Evolutionary conservation across 92 coral and sea anemone genomes (phyloP), one percentile per base, ranked within the genome.

Genomic region (Pocillopora meandrina): DNA sequence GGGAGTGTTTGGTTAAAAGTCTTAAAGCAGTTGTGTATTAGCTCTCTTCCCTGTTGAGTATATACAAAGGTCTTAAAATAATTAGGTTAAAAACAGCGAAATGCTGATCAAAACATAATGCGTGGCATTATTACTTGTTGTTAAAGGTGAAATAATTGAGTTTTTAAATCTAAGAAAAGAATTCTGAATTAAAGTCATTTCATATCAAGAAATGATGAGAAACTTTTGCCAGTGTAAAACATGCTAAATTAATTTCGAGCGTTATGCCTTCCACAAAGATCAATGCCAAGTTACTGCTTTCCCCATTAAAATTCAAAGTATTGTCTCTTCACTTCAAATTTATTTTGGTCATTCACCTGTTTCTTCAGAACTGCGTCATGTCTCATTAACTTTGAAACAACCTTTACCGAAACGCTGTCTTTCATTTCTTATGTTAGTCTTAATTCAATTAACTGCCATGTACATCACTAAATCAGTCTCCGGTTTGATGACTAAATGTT

Each of bases 381-480:
- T 47, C 19, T 77, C 68, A 19, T 77, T 26, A 77, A 64, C 58
- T 77, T 77, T 19, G 52, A 77, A 42, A 19, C 12, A 76, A 76
- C 12, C 31, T 23, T 34, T 17, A 76, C 72, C n/a, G 73, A 76
- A 60, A 13, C 26, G 18, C 52, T 26, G 36, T 0, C 59, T 23
- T 65, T 69, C 84, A 56, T 68, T 67, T 67, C 4, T 26, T 42
- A 33, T 79, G 75, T 80, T 64, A 68, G 69, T 57, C 65, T 6
- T 67, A 14, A 80, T 49, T 81, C 85, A 71, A 81, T 81, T 81
- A 81, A 52, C 85, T 10, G 31, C 12, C 55, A 13, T n/a, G 47
- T 58, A 35, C 33, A n/a, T 18, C 56, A 42, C 72, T n/a, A 64
- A 1, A 67, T 2, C 19, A 68, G 69, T 11, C 19, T 60, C 33